phyloP scores from a whole-genome alignment of 2,113 vertebrate genomes.

The Chaetorhynchus papuensis region DNA sequence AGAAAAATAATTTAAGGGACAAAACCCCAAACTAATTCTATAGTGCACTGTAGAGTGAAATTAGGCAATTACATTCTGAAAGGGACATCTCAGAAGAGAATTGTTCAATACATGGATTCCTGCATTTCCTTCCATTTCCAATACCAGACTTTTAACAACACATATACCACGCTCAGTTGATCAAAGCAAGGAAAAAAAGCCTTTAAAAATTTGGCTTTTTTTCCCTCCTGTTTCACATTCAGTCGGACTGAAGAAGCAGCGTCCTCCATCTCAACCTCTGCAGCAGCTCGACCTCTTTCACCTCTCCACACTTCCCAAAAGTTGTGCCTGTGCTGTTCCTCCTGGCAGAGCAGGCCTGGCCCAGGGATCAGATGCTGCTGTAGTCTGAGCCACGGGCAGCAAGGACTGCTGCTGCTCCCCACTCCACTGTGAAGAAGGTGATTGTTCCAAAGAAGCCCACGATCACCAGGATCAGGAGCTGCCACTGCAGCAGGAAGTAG shows the following conservation, averaged over 20 bases:
- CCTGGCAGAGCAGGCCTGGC: neutral
- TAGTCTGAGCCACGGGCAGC: conserved; percentile 77
- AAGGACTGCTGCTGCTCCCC: conserved; percentile 69
- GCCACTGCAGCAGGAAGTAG: conserved; percentile 94
- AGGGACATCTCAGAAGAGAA: neutral
- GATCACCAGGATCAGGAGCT: conserved; percentile 90
- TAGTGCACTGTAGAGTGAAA: neutral
- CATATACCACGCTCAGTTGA: neutral
- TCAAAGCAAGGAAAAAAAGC: neutral
- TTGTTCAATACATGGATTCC: neutral
- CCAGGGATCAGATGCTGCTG: conserved; percentile 79
- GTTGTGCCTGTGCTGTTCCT: accelerated
- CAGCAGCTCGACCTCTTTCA: neutral
- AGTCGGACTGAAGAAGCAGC: neutral
- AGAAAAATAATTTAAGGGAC: neutral
- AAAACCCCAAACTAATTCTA: neutral
- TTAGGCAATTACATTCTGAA: neutral
- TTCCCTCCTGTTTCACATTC: neutral
- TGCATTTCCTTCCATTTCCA: neutral
- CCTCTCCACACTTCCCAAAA: neutral
- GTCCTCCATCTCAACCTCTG: neutral
- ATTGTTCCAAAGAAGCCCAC: conserved; percentile 84
- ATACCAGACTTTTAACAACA: neutral
- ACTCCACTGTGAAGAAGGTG: conserved; percentile 87
- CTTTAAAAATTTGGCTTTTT: neutral